phyloP scores from a whole-genome alignment of 2,113 vertebrate species.

The Rhodinocichla rosea region DNA sequence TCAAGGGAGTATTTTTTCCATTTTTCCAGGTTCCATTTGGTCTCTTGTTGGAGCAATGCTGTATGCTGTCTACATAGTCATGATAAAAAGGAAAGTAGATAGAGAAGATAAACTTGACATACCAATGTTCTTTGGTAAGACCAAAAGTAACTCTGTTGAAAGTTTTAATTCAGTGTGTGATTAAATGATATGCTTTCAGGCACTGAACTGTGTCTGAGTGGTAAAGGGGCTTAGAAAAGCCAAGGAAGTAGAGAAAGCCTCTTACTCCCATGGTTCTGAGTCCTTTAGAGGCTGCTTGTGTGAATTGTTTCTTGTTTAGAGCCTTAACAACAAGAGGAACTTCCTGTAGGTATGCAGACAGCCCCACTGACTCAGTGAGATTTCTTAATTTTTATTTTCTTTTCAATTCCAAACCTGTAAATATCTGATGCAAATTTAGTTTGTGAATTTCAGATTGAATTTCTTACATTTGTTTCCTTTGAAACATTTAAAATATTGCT shows the following conservation, averaged over 20 bases:
- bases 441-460: not conserved
- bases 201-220: not conserved
- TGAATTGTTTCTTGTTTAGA: not conserved
- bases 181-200: not conserved
- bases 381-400: not conserved
- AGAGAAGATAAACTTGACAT: conserved; percentile 96
- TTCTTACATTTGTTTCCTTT: not conserved
- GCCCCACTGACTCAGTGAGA: not conserved
- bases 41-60: conserved; percentile 90
- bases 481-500: not conserved
- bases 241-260: not conserved
- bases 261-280: not conserved
- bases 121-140: conserved; percentile 97
- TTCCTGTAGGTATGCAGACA: not conserved
- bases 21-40: conserved; percentile 86
- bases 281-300: not conserved
- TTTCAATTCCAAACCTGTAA: not conserved
- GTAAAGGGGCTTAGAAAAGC: not conserved
- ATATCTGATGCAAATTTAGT: not conserved
- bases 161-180: not conserved
- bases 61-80: conserved; percentile 94
- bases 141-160: not conserved
- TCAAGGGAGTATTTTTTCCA: not conserved
- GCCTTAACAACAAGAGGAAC: not conserved
- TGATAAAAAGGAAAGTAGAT: conserved; percentile 96